These are phyloP conservation scores for Phenganax stokvisi DNA, from an alignment of 92 coral and sea anemone species.

Conservation along the genomic window DNA sequence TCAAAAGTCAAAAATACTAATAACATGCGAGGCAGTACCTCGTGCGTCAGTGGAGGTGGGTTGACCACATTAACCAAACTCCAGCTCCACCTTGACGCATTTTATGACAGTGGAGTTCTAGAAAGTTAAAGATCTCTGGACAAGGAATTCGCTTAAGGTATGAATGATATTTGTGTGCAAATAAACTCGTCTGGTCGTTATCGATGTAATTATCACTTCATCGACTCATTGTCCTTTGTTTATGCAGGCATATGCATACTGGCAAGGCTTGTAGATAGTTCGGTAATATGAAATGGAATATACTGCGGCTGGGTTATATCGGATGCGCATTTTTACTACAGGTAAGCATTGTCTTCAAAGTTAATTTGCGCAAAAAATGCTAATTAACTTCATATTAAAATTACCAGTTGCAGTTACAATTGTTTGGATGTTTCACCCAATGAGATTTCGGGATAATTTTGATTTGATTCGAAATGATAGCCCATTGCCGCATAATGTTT, in stretches of 20 bases:
- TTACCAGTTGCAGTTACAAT: not conserved
- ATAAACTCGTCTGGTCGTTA: constrained; percentile 16
- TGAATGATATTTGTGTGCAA: not conserved
- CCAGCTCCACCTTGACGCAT: too few species aligned
- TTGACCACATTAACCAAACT: too few species aligned
- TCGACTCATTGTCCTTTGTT: constrained; percentile 30
- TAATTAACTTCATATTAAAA: not conserved
- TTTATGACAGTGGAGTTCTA: not conserved
- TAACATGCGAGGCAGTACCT: too few species aligned
- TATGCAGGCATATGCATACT: not conserved
- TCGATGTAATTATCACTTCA: constrained; percentile 35
- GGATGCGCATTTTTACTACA: not conserved
- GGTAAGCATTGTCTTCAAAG: not conserved
- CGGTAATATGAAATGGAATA: constrained; percentile 8
- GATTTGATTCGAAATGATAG: not conserved
- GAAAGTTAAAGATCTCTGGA: not conserved
- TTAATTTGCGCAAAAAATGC: constrained; percentile 11
- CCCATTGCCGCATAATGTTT: not conserved
- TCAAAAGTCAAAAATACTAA: not conserved
- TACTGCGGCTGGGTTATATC: not conserved
- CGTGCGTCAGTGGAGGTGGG: not conserved
- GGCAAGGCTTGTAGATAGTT: not conserved
- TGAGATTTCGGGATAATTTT: not conserved
- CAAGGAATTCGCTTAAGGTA: not conserved
- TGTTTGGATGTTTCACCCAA: not conserved